Base-by-base conservation (phyloP, 2,113 vertebrate species). In the Cranoglanis bouderius region DNA sequence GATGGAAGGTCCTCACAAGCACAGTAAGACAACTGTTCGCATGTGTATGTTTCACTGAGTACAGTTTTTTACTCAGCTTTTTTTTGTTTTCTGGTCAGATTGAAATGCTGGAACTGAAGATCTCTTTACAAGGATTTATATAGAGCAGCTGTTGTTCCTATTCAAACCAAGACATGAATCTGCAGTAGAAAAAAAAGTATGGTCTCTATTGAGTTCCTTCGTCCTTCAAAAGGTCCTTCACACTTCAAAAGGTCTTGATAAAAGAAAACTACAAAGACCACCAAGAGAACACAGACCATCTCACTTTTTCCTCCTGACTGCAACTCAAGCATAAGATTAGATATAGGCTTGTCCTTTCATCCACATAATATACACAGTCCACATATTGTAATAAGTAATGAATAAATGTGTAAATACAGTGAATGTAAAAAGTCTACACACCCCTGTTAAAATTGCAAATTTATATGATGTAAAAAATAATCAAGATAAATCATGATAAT, bases 231-330 rank as follows among this genome's bases (percentile, higher is more conserved):
- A 53, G 77, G 29, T 53, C 29, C 2, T 63, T 63, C 38, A 61
- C 35, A 63, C 82, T 63, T 84, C 82, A 84, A 63, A 84, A 63
- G 57, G 38, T 63, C 35, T 61, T 82, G 51, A 82, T 82, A 24
- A 63, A 84, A 84, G 38, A 84, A 53, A 35, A 63, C 24, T 67
- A 55, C 32, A 40, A 49, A n/a, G 3, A 2, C 35, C 75, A 78
- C 6, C 29, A 53, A 53, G 7, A 80, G 77, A n/a, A 32, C 77
- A 53, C 14, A 53, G 77, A 80, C 29, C 29, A 80, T 19, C 77
- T 80, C 29, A 53, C 46, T 6, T 80, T 80, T 53, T 80, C 18
- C 49, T 53, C 29, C 49, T 80, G 77, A 80, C 29, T 80, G 49
- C 49, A 80, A n/a, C 29, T 53, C 0, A 7, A 32, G 49, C 49